Conservation (phyloP, 2,888 invertebrate genomes). For the Polylopha cassiicola region DNA sequence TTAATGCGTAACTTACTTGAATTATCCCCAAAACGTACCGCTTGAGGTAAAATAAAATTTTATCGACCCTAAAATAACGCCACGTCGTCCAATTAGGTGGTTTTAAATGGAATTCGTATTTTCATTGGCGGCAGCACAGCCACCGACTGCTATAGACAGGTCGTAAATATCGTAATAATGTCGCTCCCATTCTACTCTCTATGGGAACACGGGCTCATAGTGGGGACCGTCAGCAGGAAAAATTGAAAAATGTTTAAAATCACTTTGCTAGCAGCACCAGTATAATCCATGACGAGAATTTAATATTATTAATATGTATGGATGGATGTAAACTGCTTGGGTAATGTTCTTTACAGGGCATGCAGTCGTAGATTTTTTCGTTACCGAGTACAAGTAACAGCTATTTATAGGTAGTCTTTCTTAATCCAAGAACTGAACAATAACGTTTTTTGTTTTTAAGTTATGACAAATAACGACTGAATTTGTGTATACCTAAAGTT, state of each 20-base stretch:
- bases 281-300: no score
- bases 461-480: no score
- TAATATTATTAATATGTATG: no score
- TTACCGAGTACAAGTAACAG: no score
- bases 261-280: constrained; percentile 1
- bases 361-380: no score
- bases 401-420: no score
- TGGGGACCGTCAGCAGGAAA: constrained; percentile 2
- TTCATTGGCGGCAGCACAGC: constrained; percentile 23
- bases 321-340: no score
- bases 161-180: constrained; percentile 27
- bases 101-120: constrained; percentile 26
- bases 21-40: constrained; percentile 1
- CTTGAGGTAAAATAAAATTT: constrained; percentile 19
- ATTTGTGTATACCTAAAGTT: no score
- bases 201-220: constrained; percentile 11
- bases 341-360: no score
- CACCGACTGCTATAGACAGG: constrained; percentile 27
- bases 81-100: constrained; percentile 19
- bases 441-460: no score
- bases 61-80: constrained; percentile 20
- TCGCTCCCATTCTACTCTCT: constrained; percentile 14
- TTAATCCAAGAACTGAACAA: no score
- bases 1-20: constrained; percentile 1
- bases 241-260: not conserved